Base-by-base conservation (phyloP, 2,888 invertebrate genomes). In the Pinctada fucata region DNA sequence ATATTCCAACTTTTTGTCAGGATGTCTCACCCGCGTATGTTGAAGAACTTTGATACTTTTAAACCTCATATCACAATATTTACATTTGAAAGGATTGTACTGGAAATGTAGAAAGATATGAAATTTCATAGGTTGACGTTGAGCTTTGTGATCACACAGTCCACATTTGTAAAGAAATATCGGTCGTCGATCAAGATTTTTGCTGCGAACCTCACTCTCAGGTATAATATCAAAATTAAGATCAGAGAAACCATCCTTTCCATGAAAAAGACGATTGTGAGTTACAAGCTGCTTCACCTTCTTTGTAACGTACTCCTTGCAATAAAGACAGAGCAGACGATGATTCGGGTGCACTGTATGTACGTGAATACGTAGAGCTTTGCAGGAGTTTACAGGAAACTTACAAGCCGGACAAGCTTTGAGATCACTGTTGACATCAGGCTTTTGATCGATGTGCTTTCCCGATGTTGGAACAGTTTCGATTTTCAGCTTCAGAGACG, bases 81-180 rank as follows among this genome's bases (percentile, higher is more conserved):
- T 75, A 78, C 86, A 86, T 16, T 70, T 51, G 50, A 73, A 82
- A 31, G 85, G 85, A 16, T 79, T 80, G 58, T 85, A 86, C 4
- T 75, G 73, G 45, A 83, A 83, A 74, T 84, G 84, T 8, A 65
- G 68, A 50, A 69, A 78, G 49, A 83, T 70, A 71, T 86, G 86
- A 31, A 47, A 64, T 13, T 64, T 79, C 2, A 78, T 16, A 3
- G 73, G 51, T 47, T 63, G 45, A n/a, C 68, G 67, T 51, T 73
- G 50, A 3, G 73, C 67, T 45, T 63, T 64, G 16, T 69, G 50
- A n/a, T 63, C 78, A 74, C 78, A 78, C 73, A 72, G 69, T 16
- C 72, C 58, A 69, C 78, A 78, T 63, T 68, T 73, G 64, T 69
- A 78, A n/a, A 71, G 31, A 71, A 69, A 52, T n/a, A 66, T n/a